A percentile compares a stretch with the other conserved stretches of the same genome.
phyloP scores from a whole-genome alignment of 1,140 invertebrate genomes.

The Drosophila aff. region DNA sequence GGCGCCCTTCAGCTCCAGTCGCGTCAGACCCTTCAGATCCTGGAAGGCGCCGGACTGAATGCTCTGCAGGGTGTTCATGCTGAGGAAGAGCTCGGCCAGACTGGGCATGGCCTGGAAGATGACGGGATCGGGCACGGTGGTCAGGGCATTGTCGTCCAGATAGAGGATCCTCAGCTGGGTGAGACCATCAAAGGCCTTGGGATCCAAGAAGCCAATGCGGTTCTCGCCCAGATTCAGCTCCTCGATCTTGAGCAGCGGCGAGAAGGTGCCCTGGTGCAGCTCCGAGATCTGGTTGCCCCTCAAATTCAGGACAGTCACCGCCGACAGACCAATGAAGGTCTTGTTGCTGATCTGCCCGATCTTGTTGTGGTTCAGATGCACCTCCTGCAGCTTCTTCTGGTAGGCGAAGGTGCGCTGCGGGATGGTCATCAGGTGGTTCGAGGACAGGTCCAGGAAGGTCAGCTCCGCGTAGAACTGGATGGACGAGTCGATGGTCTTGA shows the following conservation, averaged over 20 bases:
- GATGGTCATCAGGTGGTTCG: conserved; percentile 93
- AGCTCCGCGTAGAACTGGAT: conserved; percentile 95
- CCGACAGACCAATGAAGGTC: conserved; percentile 92
- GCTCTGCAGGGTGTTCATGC: conserved; percentile 91
- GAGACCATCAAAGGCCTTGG: conserved; percentile 92
- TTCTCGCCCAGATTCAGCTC: conserved; percentile 95
- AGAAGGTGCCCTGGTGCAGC: conserved; percentile 91
- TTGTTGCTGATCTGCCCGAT: conserved; percentile 91
- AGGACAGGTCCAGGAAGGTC: conserved; percentile 93
- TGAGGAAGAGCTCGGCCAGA: conserved; percentile 93
- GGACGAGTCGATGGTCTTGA: conserved; percentile 94
- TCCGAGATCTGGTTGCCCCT: conserved; percentile 93
- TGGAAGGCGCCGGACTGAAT: conserved; percentile 92
- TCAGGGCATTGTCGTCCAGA: conserved; percentile 94
- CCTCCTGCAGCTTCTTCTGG: conserved; percentile 92
- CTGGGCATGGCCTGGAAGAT: conserved; percentile 91
- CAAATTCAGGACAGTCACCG: conserved; percentile 92
- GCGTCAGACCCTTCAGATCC: conserved; percentile 90
- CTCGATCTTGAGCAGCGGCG: conserved; percentile 90
- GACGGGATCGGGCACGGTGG: conserved; percentile 88
- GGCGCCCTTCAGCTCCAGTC: conserved; percentile 92
- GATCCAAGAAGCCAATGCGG: conserved; percentile 92
- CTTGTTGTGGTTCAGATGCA: conserved; percentile 95
- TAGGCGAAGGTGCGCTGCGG: conserved; percentile 91
- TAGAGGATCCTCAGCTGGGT: conserved; percentile 91